phyloP scores from a whole-genome alignment of 2,797 vertebrate genomes.

The Lepus oiostolus region DNA sequence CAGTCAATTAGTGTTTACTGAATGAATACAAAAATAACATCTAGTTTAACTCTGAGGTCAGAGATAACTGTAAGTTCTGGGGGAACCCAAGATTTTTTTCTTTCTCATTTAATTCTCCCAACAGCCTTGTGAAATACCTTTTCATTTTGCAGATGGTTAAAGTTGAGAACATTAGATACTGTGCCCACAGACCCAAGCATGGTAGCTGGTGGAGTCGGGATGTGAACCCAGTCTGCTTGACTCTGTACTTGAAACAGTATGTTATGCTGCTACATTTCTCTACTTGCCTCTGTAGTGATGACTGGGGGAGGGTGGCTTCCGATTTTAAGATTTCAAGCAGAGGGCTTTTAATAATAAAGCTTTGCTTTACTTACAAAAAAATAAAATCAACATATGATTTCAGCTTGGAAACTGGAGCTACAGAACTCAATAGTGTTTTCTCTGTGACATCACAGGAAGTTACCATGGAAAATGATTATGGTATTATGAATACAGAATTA shows the following conservation, averaged over 20 bases:
- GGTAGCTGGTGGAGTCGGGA: neutral
- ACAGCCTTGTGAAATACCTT: neutral
- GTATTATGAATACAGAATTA: conserved; percentile 77
- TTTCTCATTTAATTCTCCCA: neutral
- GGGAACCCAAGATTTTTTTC: neutral
- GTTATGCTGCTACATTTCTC: neutral
- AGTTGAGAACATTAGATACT: neutral
- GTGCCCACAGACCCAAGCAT: neutral
- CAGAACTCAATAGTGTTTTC: conserved; percentile 64
- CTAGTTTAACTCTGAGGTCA: neutral
- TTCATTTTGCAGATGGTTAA: neutral
- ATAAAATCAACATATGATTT: conserved; percentile 62
- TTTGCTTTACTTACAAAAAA: conserved; percentile 56
- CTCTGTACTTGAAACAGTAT: neutral
- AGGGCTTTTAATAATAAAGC: conserved; percentile 15
- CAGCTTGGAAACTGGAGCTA: neutral
- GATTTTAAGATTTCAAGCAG: conserved; percentile 2
- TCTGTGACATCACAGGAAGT: conserved; percentile 78
- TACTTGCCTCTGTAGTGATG: neutral
- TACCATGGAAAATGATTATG: conserved; percentile 76
- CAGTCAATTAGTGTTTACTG: neutral
- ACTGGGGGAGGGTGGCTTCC: neutral
- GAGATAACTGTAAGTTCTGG: conserved; percentile 9
- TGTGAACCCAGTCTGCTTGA: neutral
- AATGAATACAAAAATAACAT: neutral